Conservation (phyloP, 2,797 vertebrate genomes). For the Choloepus didactylus region DNA sequence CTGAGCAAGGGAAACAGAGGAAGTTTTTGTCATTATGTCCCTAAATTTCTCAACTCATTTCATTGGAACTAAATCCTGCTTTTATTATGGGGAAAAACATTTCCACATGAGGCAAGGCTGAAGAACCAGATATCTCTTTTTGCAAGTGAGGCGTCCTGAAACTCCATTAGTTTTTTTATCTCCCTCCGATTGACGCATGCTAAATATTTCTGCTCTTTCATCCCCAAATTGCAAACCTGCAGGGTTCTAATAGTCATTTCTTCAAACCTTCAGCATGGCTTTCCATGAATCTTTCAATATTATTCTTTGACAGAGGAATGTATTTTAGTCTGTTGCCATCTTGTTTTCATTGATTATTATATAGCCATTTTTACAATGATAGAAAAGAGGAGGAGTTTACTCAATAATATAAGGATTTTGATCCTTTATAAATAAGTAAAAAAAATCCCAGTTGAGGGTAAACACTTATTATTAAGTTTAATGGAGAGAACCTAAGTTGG, state of each 20-base stretch:
- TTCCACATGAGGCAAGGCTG: neutral
- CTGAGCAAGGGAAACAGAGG: neutral
- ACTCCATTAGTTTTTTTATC: neutral
- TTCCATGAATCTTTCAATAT: neutral
- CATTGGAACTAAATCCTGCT: neutral
- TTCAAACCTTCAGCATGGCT: neutral
- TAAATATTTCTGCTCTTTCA: neutral
- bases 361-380: neutral
- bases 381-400: neutral
- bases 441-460: neutral
- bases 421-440: neutral
- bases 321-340: neutral
- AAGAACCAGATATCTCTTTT: neutral
- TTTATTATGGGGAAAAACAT: neutral
- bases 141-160: neutral
- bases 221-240: neutral
- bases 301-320: neutral
- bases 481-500: neutral
- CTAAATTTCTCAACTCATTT: neutral
- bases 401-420: neutral
- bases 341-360: neutral
- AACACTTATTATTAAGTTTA: slow-evolving; percentile 14
- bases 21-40: neutral
- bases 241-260: neutral
- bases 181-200: accelerated